Conservation (phyloP, 1,140 invertebrate species). For the Bombus polaris region DNA sequence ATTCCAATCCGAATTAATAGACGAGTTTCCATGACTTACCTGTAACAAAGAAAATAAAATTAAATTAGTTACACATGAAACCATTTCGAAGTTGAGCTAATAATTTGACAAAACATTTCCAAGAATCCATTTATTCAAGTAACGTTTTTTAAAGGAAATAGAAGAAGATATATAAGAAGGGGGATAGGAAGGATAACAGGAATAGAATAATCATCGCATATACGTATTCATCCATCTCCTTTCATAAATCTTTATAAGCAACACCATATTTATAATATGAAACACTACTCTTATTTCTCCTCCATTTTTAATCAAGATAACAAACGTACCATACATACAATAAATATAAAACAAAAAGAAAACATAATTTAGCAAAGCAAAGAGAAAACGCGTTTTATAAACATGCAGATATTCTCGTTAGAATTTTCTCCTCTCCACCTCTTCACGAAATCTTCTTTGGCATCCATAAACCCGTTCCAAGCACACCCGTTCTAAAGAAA, state of each 20-base stretch:
- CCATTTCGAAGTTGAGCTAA: background rate
- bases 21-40: conserved; percentile 11
- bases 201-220: no score
- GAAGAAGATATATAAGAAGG: no score
- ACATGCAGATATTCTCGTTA: background rate
- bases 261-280: background rate
- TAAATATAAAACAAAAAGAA: background rate
- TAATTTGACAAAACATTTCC: background rate
- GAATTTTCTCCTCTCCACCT: background rate
- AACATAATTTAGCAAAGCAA: background rate
- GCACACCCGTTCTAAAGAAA: background rate
- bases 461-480: conserved; percentile 7
- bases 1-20: background rate
- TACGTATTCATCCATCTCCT: background rate
- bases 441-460: background rate
- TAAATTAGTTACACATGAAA: background rate
- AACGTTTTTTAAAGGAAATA: background rate
- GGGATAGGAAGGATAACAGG: no score
- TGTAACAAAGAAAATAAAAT: conserved; percentile 14
- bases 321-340: background rate
- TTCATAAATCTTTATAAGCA: background rate
- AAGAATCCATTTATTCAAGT: background rate
- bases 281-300: background rate
- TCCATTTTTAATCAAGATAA: background rate
- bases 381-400: background rate